phyloP scores from a whole-genome alignment of 2,888 invertebrate genomes.

The Synergus laeviventris region DNA sequence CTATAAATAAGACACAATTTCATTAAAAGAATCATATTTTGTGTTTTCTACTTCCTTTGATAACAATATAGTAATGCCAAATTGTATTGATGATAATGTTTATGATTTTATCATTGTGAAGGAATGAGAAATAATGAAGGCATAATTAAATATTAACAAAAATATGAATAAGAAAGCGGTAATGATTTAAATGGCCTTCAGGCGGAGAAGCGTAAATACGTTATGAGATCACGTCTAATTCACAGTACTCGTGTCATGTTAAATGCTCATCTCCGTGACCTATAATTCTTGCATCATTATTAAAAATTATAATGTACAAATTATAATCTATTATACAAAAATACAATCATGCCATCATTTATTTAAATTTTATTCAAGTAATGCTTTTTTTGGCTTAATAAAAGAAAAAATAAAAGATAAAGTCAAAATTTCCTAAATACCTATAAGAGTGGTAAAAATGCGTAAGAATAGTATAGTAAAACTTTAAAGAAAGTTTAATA shows the following conservation, averaged over 20 bases:
- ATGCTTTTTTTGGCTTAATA: too few relatives aligned
- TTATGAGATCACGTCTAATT: constrained; percentile 19
- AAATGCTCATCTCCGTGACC: constrained; percentile 4
- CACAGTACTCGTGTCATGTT: not conserved
- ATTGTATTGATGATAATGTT: not conserved
- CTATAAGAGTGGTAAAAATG: too few relatives aligned
- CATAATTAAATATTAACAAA: not conserved
- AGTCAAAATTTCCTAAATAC: too few relatives aligned
- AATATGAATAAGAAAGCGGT: not conserved
- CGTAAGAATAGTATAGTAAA: not conserved
- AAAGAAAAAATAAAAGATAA: too few relatives aligned
- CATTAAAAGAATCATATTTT: not conserved
- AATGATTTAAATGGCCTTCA: constrained; percentile 4
- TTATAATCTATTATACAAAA: too few relatives aligned
- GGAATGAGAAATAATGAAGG: too few relatives aligned
- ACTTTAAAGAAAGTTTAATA: not conserved
- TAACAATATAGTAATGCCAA: not conserved
- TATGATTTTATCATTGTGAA: too few relatives aligned
- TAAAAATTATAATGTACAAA: not conserved
- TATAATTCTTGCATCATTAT: not conserved
- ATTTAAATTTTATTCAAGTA: not conserved
- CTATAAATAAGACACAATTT: not conserved
- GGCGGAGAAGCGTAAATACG: not conserved
- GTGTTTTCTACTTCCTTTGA: not conserved
- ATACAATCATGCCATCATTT: not conserved